Evolutionary conservation across 2,888 invertebrate species (phyloP), one percentile per base, ranked within the genome.

Genomic region (Callinectes sapidus): DNA sequence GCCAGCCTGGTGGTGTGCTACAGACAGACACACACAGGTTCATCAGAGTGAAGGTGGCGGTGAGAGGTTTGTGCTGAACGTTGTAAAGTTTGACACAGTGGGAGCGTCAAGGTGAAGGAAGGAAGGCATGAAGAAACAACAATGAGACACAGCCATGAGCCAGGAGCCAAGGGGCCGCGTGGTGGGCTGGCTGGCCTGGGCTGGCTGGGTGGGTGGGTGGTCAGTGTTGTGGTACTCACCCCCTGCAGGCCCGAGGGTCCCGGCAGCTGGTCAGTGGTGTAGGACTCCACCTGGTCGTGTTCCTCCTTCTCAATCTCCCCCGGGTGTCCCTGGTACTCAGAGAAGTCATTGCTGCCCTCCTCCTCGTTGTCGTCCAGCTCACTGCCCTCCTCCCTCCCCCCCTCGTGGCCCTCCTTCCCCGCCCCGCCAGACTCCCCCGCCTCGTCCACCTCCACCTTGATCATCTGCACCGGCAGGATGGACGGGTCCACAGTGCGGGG

Each of bases 291-390:
- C 54, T 94, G 94, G 87, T 94, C 94, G 71, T 94, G 94, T 28
- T 94, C 94, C 66, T 94, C 94, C 71, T 94, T 94, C 85, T 94
- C 94, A 66, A 94, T 94, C n/a, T 94, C 94, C 13, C 89, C 87
- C 5, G 81, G 35, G 90, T 94, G 92, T 39, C 90, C 89, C 90
- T 90, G 92, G 89, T 94, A 94, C 54, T 94, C 94, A 0, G 90
- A 48, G 86, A 93, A 94, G 42, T 93, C 92, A 42, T 94, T 92
- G 77, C 91, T 91, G 85, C 28, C 86, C n/a, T 92, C 92, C 39
- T 91, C 90, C 32, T 91, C 92, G 32, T 92, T 91, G 71, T 91
- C 92, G 18, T 87, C 91, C 81, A 91, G 81, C 87, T 92, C 92
- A 77, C 90, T 87, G 81, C 89, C 61, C 23, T 61, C 91, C 10